Base-by-base conservation (phyloP, 2,888 invertebrate species). In the Drosophila emarginata region DNA sequence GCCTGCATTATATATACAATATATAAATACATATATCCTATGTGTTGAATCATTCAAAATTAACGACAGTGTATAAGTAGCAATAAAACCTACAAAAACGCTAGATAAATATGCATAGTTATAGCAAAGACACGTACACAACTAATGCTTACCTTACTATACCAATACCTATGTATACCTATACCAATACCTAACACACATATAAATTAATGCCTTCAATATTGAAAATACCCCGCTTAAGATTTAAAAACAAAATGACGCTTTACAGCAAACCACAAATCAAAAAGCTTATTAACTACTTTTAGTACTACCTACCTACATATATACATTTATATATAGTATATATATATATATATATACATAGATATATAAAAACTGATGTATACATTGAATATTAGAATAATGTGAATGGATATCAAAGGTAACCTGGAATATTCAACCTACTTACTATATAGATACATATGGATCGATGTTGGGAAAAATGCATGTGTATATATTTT, bases 241-340 rank as follows among this genome's bases (percentile, higher is more conserved):
- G 58, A 56, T 58, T 36, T 14, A 39, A 15, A 72, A 64, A 64
- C 78, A 87, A 72, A 64, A 65, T 77, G 86, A 84, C 81, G 89
- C 89, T 89, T 87, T 85, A 89, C 88, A 62, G 77, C 80, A 76
- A 74, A 75, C 50, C 73, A 78, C 67, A 79, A 79, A 87, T 78
- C 79, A 81, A 82, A 79, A 79, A 78, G 84, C 84, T 87, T 80
- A 80, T 65, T 74, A 60, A 62, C 67, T 74, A 74, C 64, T 72
- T 72, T 72, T 71, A 69, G 60, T 60, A 69, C 21, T 69, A 67
- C 58, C 69, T 67, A 76, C 53, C 51, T 61, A 69, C 32, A 61
- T 50, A 76, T 7, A 70, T 50, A 67, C 52, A 51, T 50, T 39
- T 18, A 54, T 39, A 62, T 50, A 66, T n/a, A n/a, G n/a, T n/a